Evolutionary conservation across 2,888 invertebrate species (phyloP), one percentile per base, ranked within the genome.

Genomic region (Pteria penguin): DNA sequence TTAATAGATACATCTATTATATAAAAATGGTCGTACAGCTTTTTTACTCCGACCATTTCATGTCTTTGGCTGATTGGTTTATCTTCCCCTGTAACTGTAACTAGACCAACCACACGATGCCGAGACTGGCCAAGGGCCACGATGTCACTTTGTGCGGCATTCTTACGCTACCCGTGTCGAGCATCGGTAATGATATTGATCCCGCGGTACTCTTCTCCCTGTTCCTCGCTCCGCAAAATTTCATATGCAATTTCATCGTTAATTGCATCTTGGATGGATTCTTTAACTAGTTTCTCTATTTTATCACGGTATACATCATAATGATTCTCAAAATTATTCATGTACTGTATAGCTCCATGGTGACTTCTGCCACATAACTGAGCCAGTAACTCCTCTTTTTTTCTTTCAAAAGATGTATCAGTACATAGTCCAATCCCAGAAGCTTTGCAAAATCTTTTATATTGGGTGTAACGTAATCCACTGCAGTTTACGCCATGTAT

Each of bases 11-110:
- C 36, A 27, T 68, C 55, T n/a, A 54, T 31, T 1, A 27, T 65
- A 18, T 79, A 74, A 63, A 75, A 74, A 18, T 71, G 31, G 32
- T 79, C 24, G 33, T 79, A 79, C n/a, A 76, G 31, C 14, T 65
- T 55, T 62, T 76, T 70, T 8, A 62, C 67, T 4, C 70, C 72
- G 5, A 70, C 27, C 11, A 79, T 60, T 31, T 76, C 76, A 60
- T 79, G 79, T 26, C 74, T 36, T 61, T 73, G 79, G 2, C 29
- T 52, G 4, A 22, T 4, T 8, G 70, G 66, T 32, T 70, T 71
- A 58, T 76, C 73, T 2, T 22, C 8, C 33, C 65, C 58, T 8
- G 68, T 52, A n/a, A 80, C 52, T 22, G 52, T 32, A 33, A 54
- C 63, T n/a, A 52, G 24, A 18, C 68, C 57, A 1, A 80, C 36